phyloP scores from a whole-genome alignment of 1,140 invertebrate genomes.

The Neotoxoptera formosana region DNA sequence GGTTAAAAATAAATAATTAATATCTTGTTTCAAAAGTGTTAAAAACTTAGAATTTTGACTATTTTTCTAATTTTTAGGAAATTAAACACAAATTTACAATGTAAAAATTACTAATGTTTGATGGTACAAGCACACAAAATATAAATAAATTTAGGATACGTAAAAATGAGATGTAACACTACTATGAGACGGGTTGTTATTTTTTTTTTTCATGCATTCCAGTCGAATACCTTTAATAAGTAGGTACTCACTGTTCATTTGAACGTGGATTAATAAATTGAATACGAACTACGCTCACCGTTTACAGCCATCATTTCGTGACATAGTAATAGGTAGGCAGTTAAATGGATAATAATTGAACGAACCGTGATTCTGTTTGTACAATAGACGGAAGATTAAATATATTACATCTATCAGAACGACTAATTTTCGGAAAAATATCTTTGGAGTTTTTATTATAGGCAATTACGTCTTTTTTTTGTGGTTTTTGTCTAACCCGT shows the following conservation, averaged over 20 bases:
- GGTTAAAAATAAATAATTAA: background rate
- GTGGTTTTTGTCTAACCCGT: background rate
- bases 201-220: background rate
- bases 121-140: no score
- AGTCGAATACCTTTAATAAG: background rate
- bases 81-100: background rate
- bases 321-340: background rate
- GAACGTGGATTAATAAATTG: background rate
- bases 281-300: background rate
- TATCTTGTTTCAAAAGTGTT: background rate
- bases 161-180: background rate
- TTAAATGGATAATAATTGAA: background rate
- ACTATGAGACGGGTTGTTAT: background rate
- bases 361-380: background rate
- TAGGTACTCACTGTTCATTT: background rate
- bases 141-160: background rate
- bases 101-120: background rate
- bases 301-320: background rate
- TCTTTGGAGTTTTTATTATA: background rate
- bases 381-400: background rate
- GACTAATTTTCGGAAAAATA: background rate
- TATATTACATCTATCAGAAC: background rate
- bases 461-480: background rate
- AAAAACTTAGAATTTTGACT: background rate
- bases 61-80: background rate